A percentile compares a stretch with the other conserved stretches of the same genome.
These are phyloP conservation scores for Drosophila paracracens DNA, from an alignment of 2,888 invertebrate genomes.

Conservation along the genomic window DNA sequence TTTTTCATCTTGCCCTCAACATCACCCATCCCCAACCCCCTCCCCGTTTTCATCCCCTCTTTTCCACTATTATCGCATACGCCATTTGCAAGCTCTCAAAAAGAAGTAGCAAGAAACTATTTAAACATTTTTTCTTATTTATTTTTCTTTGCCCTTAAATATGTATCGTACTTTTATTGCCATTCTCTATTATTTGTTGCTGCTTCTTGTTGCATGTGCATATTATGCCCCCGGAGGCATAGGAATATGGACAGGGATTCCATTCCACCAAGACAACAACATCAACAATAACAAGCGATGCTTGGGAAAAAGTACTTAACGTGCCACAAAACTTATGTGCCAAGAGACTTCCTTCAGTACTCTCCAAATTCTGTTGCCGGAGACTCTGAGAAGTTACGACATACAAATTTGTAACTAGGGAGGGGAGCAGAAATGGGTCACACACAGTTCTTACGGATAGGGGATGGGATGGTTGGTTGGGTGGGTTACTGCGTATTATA, in stretches of 20 bases:
- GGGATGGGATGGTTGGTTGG: slow-evolving; percentile 4
- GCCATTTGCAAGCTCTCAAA: slow-evolving; percentile 62
- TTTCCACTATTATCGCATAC: slow-evolving; percentile 20
- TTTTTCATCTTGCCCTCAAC: slow-evolving; percentile 18
- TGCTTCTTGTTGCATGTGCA: slow-evolving; percentile 68
- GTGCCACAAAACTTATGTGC: slow-evolving; percentile 81
- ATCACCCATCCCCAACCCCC: neutral
- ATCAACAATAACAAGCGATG: slow-evolving; percentile 40
- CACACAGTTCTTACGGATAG: neutral
- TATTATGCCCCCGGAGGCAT: slow-evolving; percentile 77
- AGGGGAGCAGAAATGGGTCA: slow-evolving; percentile 9
- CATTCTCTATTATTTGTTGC: slow-evolving; percentile 74
- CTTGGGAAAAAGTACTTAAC: slow-evolving; percentile 79
- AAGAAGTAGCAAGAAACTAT: slow-evolving; percentile 72
- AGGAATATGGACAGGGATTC: slow-evolving; percentile 43
- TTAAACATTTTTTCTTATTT: slow-evolving; percentile 44
- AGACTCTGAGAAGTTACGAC: slow-evolving; percentile 58
- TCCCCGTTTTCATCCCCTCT: neutral
- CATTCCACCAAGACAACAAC: slow-evolving; percentile 45
- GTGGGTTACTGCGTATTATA: slow-evolving; percentile 18
- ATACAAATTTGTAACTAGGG: slow-evolving; percentile 58
- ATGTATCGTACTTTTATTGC: slow-evolving; percentile 79
- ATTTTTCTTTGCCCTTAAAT: slow-evolving; percentile 47
- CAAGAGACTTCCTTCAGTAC: slow-evolving; percentile 61
- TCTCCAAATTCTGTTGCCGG: slow-evolving; percentile 20